Percentiles rank a stretch among this genome's conserved stretches.
These are phyloP conservation scores for Emberiza fucata DNA, from an alignment of 2,113 vertebrate species.

Conservation along the genomic window DNA sequence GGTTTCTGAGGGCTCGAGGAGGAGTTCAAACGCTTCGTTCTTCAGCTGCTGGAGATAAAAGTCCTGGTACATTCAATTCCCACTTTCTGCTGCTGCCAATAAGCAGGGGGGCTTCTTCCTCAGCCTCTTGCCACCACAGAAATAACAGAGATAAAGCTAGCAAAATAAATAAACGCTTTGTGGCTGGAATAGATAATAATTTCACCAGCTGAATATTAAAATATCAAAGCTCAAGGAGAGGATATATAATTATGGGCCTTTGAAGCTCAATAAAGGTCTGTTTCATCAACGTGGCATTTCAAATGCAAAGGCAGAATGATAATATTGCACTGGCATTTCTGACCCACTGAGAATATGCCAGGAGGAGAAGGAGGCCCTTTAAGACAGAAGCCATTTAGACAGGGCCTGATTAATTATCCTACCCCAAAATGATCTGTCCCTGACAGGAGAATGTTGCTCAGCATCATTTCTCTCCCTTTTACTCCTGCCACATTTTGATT, in stretches of 20 bases:
- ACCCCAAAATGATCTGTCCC: not conserved
- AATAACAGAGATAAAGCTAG: conserved; percentile 73
- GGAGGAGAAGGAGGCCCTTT: conserved; percentile 61
- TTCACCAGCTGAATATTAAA: conserved; percentile 73
- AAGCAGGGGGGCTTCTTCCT: conserved; percentile 63
- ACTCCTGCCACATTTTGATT: not conserved
- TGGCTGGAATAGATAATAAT: conserved; percentile 76
- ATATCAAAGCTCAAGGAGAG: conserved; percentile 76
- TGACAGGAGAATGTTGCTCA: not conserved
- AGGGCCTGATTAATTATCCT: conserved; percentile 8
- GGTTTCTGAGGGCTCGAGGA: not conserved
- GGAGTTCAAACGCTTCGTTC: conserved; percentile 54
- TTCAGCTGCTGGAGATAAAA: conserved; percentile 69
- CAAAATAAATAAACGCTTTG: conserved; percentile 73
- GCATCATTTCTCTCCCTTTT: not conserved
- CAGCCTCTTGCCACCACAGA: conserved; percentile 53
- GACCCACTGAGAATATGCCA: conserved; percentile 46
- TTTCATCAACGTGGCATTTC: conserved; percentile 62
- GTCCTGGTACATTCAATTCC: conserved; percentile 60
- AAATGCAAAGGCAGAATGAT: conserved; percentile 65
- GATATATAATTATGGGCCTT: conserved; percentile 64
- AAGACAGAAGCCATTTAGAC: conserved; percentile 15
- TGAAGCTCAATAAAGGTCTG: conserved; percentile 72
- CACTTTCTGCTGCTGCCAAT: conserved; percentile 67
- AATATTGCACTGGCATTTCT: conserved; percentile 57